These are phyloP conservation scores for Lytechinus variegatus DNA, from an alignment of 35 echinoderm and acorn worm genomes.

Conservation along the genomic window DNA sequence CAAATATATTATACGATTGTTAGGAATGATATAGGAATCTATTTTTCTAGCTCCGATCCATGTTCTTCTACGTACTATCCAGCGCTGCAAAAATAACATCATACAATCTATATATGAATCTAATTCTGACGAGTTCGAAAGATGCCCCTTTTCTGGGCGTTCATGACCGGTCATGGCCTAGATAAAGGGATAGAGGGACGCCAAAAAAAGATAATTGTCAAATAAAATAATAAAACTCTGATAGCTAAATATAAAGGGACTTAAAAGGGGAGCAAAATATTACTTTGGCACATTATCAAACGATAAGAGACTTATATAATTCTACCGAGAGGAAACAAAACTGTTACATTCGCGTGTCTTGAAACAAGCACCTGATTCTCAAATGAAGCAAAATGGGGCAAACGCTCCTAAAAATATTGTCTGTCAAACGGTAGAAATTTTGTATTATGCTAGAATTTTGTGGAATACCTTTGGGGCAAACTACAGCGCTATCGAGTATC, in stretches of 20 bases:
- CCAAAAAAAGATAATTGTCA: neutral
- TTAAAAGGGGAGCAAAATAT: neutral
- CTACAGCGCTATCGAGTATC: conserved; percentile 6
- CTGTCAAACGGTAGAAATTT: neutral
- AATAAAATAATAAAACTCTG: neutral
- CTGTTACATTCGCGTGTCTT: neutral
- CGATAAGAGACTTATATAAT: neutral
- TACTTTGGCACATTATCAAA: neutral
- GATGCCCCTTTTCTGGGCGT: neutral
- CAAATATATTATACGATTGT: neutral
- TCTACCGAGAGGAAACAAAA: neutral
- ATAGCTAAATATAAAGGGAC: no score
- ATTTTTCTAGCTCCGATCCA: no score
- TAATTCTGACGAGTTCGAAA: neutral
- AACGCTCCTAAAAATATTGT: neutral
- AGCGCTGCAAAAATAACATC: no score
- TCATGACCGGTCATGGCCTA: neutral
- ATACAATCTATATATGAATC: neutral
- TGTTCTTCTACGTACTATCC: no score
- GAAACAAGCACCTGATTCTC: neutral
- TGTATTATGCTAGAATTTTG: neutral
- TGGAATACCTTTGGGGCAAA: neutral
- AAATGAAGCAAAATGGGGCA: neutral
- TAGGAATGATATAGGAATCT: no score
- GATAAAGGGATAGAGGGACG: neutral